Evolutionary conservation across 1,140 invertebrate species (phyloP).

Genomic region (Heliconius hermathena): DNA sequence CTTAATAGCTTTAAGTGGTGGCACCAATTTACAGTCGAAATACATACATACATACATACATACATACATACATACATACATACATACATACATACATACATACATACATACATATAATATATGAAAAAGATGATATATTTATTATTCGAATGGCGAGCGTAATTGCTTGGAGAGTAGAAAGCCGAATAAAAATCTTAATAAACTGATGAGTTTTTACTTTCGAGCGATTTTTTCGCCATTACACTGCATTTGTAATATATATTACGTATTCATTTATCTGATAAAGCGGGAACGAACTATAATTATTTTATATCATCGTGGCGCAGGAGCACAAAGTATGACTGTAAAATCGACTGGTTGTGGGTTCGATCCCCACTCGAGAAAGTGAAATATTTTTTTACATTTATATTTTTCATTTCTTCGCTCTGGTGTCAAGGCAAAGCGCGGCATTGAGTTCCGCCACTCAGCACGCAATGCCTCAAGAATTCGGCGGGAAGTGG

Average conservation of each 20-base stretch:
- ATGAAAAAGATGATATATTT: constrained; percentile 17
- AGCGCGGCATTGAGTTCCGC: too few relatives aligned
- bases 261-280: neutral
- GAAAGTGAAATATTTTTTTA: too few relatives aligned
- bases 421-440: too few relatives aligned
- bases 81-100: neutral
- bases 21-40: neutral
- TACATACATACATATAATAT: neutral
- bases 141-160: constrained; percentile 22
- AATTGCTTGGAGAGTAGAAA: constrained; percentile 31
- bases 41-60: neutral
- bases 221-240: constrained; percentile 10
- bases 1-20: neutral
- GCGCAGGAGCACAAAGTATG: too few relatives aligned
- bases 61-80: neutral
- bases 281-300: neutral
- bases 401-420: too few relatives aligned
- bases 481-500: too few relatives aligned
- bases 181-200: constrained; percentile 27
- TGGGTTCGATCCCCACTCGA: too few relatives aligned
- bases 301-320: too few relatives aligned
- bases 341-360: too few relatives aligned
- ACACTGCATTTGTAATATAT: neutral
- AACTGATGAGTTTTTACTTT: constrained; percentile 26
- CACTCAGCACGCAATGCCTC: too few relatives aligned